These are phyloP conservation scores for Pampusana beccarii DNA, from an alignment of 2,113 vertebrate species.

Conservation along the genomic window DNA sequence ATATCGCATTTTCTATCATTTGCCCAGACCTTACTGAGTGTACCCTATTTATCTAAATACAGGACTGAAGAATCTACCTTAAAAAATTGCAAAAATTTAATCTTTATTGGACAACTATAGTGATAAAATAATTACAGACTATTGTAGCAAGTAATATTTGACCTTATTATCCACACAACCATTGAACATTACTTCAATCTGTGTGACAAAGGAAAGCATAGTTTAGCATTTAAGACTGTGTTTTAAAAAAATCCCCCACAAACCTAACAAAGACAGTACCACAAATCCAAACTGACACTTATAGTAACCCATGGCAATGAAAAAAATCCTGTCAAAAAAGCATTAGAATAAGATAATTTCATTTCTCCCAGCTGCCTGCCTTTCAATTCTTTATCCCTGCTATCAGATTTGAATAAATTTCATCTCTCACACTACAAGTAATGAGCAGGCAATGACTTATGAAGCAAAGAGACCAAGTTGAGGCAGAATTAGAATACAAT, in stretches of 20 bases:
- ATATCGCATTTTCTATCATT: conserved; percentile 37
- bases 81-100: conserved; percentile 53
- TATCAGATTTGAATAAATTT: conserved; percentile 83
- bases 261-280: conserved; percentile 67
- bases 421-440: conserved; percentile 78
- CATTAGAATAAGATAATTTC: conserved; percentile 80
- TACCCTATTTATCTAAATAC: conserved; percentile 45
- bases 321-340: conserved; percentile 69
- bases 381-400: conserved; percentile 79
- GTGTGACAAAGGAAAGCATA: conserved; percentile 20
- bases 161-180: conserved; percentile 27
- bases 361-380: conserved; percentile 76
- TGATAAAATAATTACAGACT: conserved; percentile 63
- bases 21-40: not conserved
- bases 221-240: conserved; percentile 51
- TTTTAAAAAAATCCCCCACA: conserved; percentile 32
- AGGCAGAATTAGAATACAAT: conserved; percentile 82
- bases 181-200: conserved; percentile 18
- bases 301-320: conserved; percentile 62
- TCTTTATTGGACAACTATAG: conserved; percentile 56
- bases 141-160: conserved; percentile 50
- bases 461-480: conserved; percentile 78
- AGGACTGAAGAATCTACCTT: conserved; percentile 8
- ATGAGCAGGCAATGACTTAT: conserved; percentile 84
- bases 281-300: conserved; percentile 72